Base-by-base conservation (phyloP, 2,888 invertebrate species). In the Tetranychus truncatus region DNA sequence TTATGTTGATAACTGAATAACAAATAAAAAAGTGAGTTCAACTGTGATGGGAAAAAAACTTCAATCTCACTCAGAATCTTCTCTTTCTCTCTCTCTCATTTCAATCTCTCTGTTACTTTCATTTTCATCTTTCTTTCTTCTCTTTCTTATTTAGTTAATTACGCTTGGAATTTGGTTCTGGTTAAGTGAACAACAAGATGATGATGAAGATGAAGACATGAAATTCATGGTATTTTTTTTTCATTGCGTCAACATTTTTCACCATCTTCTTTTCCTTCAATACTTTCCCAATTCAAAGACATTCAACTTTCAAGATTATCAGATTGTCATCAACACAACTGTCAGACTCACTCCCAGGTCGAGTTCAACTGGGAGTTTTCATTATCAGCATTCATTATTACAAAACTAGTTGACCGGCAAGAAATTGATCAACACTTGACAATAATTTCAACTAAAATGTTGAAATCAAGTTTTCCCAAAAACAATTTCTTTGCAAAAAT, bases 41-140 rank as follows among this genome's bases (percentile, higher is more conserved):
- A 55, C 11, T 55, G 55, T 15, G 55, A 55, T 55, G 55, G 15
- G 7, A 15, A 55, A 55, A 55, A 46, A 46, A 55, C 55, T 55
- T 55, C 55, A 55, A 55, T 9, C 55, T 55, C 55, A 55, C 55
- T 55, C 15, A 15, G 15, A 15, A 15, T 15, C 6, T n/a, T 24
- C 69, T 18, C 69, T n/a, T n/a, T 69, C 69, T 11, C 21, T 24
- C 24, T 67, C 69, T 67, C 69, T 69, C 69, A 18, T 69, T n/a
- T 69, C 20, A 11, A 9, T 24, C 20, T 24, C 69, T 24, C 69
- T 69, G 34, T 34, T 34, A 34, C 34, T 34, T 34, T 15, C 20
- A 0, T 69, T 69, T n/a, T 69, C 11, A 69, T 20, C 69, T 18
- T 24, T n/a, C 34, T 69, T n/a, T 69, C n/a, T 20, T n/a, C 34